These are phyloP conservation scores for Acleris holmiana DNA, from an alignment of 2,888 invertebrate genomes.

Conservation along the genomic window DNA sequence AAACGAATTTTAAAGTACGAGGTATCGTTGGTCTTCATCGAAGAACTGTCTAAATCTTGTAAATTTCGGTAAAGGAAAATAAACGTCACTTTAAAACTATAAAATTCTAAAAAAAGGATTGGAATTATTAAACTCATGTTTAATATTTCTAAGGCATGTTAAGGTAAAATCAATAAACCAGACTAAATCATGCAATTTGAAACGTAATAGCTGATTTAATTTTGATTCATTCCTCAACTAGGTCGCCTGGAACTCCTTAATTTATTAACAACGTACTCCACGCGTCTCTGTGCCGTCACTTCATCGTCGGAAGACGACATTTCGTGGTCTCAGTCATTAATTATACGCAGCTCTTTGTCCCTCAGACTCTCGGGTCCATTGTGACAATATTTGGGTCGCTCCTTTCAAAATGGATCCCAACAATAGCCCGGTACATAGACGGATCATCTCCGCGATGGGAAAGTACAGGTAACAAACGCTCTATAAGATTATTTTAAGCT, in stretches of 20 bases:
- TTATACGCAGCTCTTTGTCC: constrained; percentile 81
- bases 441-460: constrained; percentile 70
- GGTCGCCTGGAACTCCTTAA: not conserved
- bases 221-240: constrained; percentile 1
- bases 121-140: too few species aligned
- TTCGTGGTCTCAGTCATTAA: constrained; percentile 80
- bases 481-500: constrained; percentile 38
- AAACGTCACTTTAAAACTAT: too few species aligned
- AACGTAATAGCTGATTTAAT: not conserved
- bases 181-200: too few species aligned
- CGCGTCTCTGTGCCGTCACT: constrained; percentile 50
- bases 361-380: constrained; percentile 70
- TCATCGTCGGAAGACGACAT: constrained; percentile 72
- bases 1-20: too few species aligned
- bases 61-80: too few species aligned
- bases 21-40: too few species aligned
- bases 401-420: constrained; percentile 69
- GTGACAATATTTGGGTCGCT: constrained; percentile 82
- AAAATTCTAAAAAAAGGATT: too few species aligned
- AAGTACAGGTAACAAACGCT: constrained; percentile 57
- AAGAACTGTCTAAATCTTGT: too few species aligned
- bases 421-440: constrained; percentile 74
- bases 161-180: too few species aligned
- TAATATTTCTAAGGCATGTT: too few species aligned
- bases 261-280: constrained; percentile 36